phyloP scores from a whole-genome alignment of 1,140 invertebrate genomes.

The Drosophila elegans region DNA sequence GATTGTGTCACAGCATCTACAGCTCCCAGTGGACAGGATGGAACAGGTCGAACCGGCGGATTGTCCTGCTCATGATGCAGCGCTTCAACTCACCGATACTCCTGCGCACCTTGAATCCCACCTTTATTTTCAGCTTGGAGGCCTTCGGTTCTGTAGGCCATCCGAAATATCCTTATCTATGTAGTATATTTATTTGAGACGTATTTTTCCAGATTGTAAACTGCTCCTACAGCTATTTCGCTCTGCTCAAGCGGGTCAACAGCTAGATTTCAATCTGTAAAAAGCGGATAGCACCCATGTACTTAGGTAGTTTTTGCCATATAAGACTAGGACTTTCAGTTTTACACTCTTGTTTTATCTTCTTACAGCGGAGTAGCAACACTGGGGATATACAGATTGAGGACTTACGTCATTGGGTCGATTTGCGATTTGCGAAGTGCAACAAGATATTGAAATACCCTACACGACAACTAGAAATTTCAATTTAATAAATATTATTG shows the following conservation, averaged over 20 bases:
- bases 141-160: slow-evolving; percentile 73
- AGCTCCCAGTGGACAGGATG: slow-evolving; percentile 66
- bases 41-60: slow-evolving; percentile 56
- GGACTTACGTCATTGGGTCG: too few relatives aligned
- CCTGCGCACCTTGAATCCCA: slow-evolving; percentile 58
- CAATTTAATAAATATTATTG: neutral
- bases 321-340: too few relatives aligned
- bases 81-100: slow-evolving; percentile 53
- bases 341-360: too few relatives aligned
- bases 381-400: too few relatives aligned
- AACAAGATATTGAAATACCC: too few relatives aligned
- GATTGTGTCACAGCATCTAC: slow-evolving; percentile 60
- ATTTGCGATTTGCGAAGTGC: too few relatives aligned
- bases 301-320: too few relatives aligned
- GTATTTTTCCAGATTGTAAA: slow-evolving; percentile 74
- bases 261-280: slow-evolving; percentile 37
- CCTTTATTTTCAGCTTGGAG: slow-evolving; percentile 52
- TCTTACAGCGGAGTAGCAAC: too few relatives aligned
- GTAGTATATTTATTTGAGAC: neutral
- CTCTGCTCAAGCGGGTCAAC: slow-evolving; percentile 71
- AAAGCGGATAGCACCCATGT: too few relatives aligned
- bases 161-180: neutral
- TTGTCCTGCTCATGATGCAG: slow-evolving; percentile 60
- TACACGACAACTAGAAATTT: neutral
- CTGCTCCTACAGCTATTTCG: slow-evolving; percentile 77